These are phyloP conservation scores for Omphaloscelis lunosa DNA, from an alignment of 2,888 invertebrate genomes.

Conservation along the genomic window DNA sequence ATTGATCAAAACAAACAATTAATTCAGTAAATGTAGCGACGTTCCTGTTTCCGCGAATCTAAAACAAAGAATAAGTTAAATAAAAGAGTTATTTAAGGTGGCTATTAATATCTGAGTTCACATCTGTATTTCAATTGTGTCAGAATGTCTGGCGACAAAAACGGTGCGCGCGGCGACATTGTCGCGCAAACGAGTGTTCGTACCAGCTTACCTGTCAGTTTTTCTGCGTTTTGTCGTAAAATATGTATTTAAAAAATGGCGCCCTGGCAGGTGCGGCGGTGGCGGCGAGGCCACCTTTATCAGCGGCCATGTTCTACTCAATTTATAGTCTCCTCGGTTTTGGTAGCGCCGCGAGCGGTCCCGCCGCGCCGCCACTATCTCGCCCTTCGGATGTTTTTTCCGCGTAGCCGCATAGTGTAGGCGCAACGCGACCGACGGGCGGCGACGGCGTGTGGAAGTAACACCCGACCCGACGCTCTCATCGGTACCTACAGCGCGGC, in stretches of 20 bases:
- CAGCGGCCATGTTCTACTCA: constrained; percentile 80
- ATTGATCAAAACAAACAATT: constrained; percentile 11
- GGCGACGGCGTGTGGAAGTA: background rate
- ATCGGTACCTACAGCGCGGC: constrained; percentile 8
- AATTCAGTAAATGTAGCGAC: constrained; percentile 2
- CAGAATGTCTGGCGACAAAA: constrained; percentile 57
- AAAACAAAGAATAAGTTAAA: constrained; percentile 45
- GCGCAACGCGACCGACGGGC: constrained; percentile 59
- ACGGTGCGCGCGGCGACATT: constrained; percentile 46
- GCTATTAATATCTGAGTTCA: constrained; percentile 51
- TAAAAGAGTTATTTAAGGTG: constrained; percentile 22
- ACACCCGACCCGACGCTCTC: constrained; percentile 33
- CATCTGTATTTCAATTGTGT: constrained; percentile 59
- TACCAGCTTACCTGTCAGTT: constrained; percentile 75
- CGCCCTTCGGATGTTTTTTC: constrained; percentile 43
- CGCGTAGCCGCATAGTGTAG: constrained; percentile 37
- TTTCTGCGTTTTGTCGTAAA: constrained; percentile 84
- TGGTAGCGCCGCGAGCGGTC: constrained; percentile 85
- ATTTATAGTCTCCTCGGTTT: constrained; percentile 83
- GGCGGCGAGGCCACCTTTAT: constrained; percentile 79
- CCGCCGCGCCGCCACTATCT: constrained; percentile 54
- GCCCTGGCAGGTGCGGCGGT: constrained; percentile 82
- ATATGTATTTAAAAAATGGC: constrained; percentile 81
- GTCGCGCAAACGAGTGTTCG: constrained; percentile 59
- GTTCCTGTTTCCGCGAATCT: constrained; percentile 36